Percentiles rank a stretch among this genome's conserved stretches.
These are phyloP conservation scores for Zootoca vivipara DNA, from an alignment of 2,113 vertebrate genomes.

Conservation along the genomic window DNA sequence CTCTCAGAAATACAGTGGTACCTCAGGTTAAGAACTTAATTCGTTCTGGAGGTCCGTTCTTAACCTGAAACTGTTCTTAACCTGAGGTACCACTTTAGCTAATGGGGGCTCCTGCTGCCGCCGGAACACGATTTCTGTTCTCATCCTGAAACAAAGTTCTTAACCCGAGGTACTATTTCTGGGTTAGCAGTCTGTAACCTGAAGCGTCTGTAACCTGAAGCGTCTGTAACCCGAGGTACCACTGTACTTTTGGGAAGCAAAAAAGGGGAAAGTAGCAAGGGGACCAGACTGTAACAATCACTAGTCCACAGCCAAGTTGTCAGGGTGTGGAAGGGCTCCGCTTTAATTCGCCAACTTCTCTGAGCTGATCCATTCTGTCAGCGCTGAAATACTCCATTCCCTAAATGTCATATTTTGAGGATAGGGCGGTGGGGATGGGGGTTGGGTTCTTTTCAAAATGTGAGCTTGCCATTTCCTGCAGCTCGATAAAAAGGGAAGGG, in stretches of 20 bases:
- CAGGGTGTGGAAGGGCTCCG: background rate
- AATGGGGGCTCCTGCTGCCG: too few relatives aligned
- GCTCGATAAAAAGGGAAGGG: background rate
- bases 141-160: too few relatives aligned
- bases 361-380: background rate
- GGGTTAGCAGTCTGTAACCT: too few relatives aligned
- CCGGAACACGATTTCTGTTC: too few relatives aligned
- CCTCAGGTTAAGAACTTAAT: too few relatives aligned
- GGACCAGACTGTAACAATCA: rapidly evolving
- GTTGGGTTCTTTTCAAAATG: background rate
- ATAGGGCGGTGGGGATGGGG: background rate
- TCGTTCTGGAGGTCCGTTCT: too few relatives aligned
- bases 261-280: background rate
- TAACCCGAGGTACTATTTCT: too few relatives aligned
- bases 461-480: background rate
- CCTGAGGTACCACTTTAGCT: too few relatives aligned
- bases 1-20: background rate
- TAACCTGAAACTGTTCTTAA: too few relatives aligned
- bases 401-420: background rate
- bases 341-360: background rate
- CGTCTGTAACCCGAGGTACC: too few relatives aligned
- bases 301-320: background rate
- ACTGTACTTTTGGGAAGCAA: background rate
- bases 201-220: too few relatives aligned
- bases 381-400: background rate